Conservation (phyloP, 2,113 vertebrate species). For the Calyptomena viridis region DNA sequence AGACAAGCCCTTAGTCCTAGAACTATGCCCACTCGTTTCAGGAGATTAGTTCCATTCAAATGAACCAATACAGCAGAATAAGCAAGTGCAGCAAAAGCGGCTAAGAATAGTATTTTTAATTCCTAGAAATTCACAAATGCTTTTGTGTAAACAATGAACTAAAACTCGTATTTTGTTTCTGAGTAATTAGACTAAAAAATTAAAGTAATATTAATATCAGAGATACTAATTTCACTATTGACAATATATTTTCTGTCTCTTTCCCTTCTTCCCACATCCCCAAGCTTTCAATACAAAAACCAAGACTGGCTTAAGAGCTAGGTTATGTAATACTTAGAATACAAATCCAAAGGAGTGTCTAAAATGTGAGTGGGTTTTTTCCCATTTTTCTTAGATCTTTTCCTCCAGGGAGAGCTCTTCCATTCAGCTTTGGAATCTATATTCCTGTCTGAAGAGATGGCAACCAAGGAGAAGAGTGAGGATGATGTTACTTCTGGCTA, state of each 20-base stretch:
- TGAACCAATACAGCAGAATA: neutral
- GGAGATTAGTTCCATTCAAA: neutral
- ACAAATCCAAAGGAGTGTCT: neutral
- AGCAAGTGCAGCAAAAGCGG: neutral
- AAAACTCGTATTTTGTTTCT: neutral
- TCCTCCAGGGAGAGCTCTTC: constrained; percentile 86
- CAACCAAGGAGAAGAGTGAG: constrained; percentile 17
- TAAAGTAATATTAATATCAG: neutral
- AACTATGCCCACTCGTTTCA: neutral
- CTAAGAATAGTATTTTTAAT: neutral
- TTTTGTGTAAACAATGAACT: neutral
- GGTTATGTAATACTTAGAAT: neutral
- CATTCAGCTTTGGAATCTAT: constrained; percentile 83
- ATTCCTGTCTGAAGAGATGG: constrained; percentile 54
- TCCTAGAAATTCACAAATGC: neutral
- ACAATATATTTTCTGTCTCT: neutral
- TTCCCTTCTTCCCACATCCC: neutral
- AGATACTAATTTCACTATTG: neutral
- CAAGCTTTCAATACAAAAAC: neutral
- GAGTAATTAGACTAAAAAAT: neutral
- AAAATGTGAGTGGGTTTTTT: neutral
- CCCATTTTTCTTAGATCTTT: constrained; percentile 78
- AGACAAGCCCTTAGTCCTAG: neutral
- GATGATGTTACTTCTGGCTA: constrained; percentile 71
- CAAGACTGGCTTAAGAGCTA: neutral